Evolutionary conservation across 2,113 vertebrate genomes (phyloP), one percentile per base, ranked within the genome.

Genomic region (Kryptolebias marmoratus): DNA sequence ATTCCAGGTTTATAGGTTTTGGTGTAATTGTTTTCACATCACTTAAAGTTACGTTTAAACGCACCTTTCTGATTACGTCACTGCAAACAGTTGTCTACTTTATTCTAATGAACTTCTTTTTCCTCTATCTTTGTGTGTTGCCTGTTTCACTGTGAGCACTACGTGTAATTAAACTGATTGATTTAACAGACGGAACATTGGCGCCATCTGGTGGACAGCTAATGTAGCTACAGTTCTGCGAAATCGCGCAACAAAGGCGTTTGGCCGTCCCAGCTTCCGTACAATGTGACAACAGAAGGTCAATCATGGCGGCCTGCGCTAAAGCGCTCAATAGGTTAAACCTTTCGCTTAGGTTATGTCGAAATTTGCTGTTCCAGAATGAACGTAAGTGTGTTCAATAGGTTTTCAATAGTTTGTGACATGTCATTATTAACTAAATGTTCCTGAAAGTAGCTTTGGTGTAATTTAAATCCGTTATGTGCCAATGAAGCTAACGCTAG

Each of bases 261-360:
- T 64, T 73, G 61, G 9, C 13, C 60, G 11, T 13, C 5, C 1
- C 64, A 68, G 89, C 77, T 83, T 85, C 93, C 92, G 74, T 93
- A 83, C 3, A 1, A 0, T 5, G 87, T 14, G 78, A 85, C 62
- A 52, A 66, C 56, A 70, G 82, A 92, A 93, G 91, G 91, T 91
- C 90, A 89, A 73, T 72, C 58, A 95, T 95, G 94, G 94, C 93
- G 18, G 85, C 79, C 44, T 90, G 80, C 73, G 10, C 22, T 1
- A 84, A 57, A 54, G 73, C 64, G 8, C 32, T 89, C 7, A 44
- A 83, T 47, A 84, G 68, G 68, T 68, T 6, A 5, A n/a, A 72
- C 3, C 8, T 67, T 45, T 83, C 83, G 0, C 16, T 90, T 36
- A 73, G 84, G 59, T 72, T 84, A 6, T 50, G 89, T 42, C 80